phyloP scores from a whole-genome alignment of 2,888 invertebrate genomes.

The Nasonia oneida region DNA sequence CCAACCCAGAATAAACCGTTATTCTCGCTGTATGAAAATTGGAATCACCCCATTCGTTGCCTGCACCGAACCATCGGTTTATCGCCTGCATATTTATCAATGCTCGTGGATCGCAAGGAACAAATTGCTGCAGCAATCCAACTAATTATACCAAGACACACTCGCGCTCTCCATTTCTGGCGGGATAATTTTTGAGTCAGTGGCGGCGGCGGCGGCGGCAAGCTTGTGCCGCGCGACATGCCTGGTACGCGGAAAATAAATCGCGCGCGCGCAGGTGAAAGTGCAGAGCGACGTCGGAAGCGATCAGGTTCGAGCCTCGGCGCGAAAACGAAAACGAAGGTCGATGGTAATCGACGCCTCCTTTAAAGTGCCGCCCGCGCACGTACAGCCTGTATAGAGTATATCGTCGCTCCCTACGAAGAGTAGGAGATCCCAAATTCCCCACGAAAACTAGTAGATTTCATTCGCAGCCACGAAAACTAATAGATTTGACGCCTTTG shows the following conservation, averaged over 20 bases:
- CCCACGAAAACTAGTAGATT: too few species aligned
- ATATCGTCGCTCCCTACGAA: neutral
- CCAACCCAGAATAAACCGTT: neutral
- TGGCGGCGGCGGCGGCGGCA: neutral
- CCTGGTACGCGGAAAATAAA: slow-evolving; percentile 59
- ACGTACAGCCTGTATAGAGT: neutral
- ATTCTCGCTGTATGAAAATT: neutral
- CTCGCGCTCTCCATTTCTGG: slow-evolving; percentile 33
- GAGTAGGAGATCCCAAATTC: too few species aligned
- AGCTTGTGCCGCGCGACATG: slow-evolving; percentile 47
- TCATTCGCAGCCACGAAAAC: too few species aligned
- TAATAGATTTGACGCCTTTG: too few species aligned
- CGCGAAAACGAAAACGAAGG: slow-evolving; percentile 48
- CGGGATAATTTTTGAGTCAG: slow-evolving; percentile 46
- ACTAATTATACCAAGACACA: slow-evolving; percentile 22
- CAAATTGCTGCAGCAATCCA: neutral
- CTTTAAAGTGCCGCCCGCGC: slow-evolving; percentile 34
- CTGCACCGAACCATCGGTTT: neutral
- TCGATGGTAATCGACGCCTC: slow-evolving; percentile 43
- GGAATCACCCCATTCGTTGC: neutral
- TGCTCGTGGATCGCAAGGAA: neutral
- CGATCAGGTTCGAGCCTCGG: slow-evolving; percentile 23
- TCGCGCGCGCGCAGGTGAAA: slow-evolving; percentile 54
- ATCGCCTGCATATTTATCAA: neutral
- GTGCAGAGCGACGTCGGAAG: slow-evolving; percentile 34